Evolutionary conservation across 2,888 invertebrate species (phyloP).

Genomic region (Ornithoptera alexandrae): DNA sequence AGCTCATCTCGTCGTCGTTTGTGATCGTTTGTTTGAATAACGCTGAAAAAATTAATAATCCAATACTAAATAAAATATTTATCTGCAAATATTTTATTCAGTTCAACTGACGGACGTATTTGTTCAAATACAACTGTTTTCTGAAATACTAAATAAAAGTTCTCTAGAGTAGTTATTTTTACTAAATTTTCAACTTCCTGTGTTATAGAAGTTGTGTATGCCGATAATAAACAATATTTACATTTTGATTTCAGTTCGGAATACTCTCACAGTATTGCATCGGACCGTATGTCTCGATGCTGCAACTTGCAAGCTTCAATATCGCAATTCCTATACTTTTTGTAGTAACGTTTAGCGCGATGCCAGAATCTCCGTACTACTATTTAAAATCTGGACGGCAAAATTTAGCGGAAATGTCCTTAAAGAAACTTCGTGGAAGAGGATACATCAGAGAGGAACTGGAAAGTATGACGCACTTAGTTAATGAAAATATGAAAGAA

Average conservation of each 20-base stretch:
- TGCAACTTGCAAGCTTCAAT: slow-evolving; percentile 77
- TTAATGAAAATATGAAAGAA: slow-evolving; percentile 76
- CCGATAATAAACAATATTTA: too few relatives aligned
- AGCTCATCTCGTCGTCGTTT: too few relatives aligned
- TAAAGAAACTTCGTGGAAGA: slow-evolving; percentile 79
- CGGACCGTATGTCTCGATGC: slow-evolving; percentile 80
- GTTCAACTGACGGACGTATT: too few relatives aligned
- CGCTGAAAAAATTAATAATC: too few relatives aligned
- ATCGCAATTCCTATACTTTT: slow-evolving; percentile 78
- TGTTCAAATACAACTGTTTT: too few relatives aligned
- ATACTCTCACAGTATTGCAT: slow-evolving; percentile 81
- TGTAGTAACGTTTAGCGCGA: slow-evolving; percentile 77
- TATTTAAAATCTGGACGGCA: slow-evolving; percentile 71
- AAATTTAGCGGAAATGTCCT: slow-evolving; percentile 76
- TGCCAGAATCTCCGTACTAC: slow-evolving; percentile 85
- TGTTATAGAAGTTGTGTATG: too few relatives aligned
- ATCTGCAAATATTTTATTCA: too few relatives aligned
- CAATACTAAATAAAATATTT: too few relatives aligned
- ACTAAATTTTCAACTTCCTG: too few relatives aligned
- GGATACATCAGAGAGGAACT: slow-evolving; percentile 78
- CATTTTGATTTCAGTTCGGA: slow-evolving; percentile 69
- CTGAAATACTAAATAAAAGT: background rate
- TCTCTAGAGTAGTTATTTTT: too few relatives aligned
- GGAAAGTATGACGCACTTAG: slow-evolving; percentile 74
- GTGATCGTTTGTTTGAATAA: too few relatives aligned